A percentile compares a stretch with the other conserved stretches of the same genome.
These are phyloP conservation scores for Brachionus paranguensis DNA, from an alignment of 1,140 invertebrate species.

Conservation along the genomic window DNA sequence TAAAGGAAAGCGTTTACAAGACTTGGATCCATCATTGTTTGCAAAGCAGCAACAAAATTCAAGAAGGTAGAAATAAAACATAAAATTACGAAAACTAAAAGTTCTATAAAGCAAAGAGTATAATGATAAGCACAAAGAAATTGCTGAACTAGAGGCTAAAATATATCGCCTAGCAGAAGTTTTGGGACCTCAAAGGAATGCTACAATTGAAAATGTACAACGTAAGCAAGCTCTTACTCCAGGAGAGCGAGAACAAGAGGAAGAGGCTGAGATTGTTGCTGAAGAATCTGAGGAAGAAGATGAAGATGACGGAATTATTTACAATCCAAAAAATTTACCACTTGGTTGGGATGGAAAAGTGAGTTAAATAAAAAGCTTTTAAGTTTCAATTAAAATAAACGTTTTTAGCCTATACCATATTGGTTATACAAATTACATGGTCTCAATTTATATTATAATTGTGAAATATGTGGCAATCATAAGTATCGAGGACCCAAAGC, in stretches of 20 bases:
- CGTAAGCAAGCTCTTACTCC: conserved; percentile 92
- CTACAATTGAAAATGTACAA: conserved; percentile 96
- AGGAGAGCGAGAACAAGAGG: conserved; percentile 66
- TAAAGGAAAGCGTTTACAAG: conserved; percentile 77
- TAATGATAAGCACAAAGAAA: conserved; percentile 57
- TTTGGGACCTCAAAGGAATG: conserved; percentile 67
- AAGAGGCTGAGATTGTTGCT: conserved; percentile 70
- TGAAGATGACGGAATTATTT: conserved; percentile 86
- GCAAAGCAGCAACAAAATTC: conserved; percentile 67
- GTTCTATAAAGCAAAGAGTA: conserved; percentile 45
- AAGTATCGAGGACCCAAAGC: conserved; percentile 98
- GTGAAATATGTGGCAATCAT: conserved; percentile 99
- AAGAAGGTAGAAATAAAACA: not conserved
- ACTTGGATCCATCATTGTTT: conserved; percentile 78
- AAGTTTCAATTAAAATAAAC: not conserved
- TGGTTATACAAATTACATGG: conserved; percentile 99
- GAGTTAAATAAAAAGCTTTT: conserved; percentile 51
- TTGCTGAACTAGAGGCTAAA: conserved; percentile 78
- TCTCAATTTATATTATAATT: conserved; percentile 95
- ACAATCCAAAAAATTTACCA: conserved; percentile 98
- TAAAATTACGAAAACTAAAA: not conserved
- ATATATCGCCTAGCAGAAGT: conserved; percentile 74
- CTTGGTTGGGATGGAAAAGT: conserved; percentile 96
- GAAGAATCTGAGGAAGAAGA: conserved; percentile 60
- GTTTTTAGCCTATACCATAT: conserved; percentile 77